phyloP scores from a whole-genome alignment of 2,113 vertebrate genomes.

The Plecotus auritus region DNA sequence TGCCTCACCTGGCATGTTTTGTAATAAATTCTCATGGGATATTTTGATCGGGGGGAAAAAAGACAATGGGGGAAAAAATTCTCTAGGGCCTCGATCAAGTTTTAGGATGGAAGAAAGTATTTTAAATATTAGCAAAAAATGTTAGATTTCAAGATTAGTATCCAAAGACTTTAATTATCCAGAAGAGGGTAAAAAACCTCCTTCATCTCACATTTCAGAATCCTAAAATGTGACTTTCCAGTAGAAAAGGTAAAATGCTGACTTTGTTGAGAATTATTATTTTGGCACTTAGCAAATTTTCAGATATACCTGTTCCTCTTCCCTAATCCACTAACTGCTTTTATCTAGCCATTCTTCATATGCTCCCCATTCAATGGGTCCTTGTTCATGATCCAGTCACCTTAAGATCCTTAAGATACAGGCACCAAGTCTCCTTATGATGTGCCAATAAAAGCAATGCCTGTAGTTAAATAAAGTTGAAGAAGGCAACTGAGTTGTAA shows the following conservation, averaged over 20 bases:
- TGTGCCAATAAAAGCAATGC: background rate
- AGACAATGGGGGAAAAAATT: background rate
- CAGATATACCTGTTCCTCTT: background rate
- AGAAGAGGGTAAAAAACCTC: background rate
- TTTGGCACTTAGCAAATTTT: background rate
- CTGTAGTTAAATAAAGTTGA: background rate
- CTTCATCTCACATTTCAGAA: background rate
- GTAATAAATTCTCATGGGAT: constrained; percentile 73
- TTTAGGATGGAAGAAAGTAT: background rate
- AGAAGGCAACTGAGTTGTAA: background rate
- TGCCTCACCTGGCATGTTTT: constrained; percentile 65
- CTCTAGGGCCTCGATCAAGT: background rate
- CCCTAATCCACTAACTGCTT: background rate
- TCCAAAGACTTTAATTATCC: background rate
- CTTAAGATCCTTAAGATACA: background rate
- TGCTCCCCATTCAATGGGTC: background rate
- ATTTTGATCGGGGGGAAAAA: background rate
- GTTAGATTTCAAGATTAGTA: background rate
- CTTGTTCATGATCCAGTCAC: background rate
- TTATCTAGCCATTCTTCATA: background rate
- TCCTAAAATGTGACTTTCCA: background rate
- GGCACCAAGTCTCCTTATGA: background rate
- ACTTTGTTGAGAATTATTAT: background rate
- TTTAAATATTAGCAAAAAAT: background rate
- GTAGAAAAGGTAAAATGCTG: background rate